phyloP scores from a whole-genome alignment of 2,888 invertebrate genomes.

The Nomada ruficornis region DNA sequence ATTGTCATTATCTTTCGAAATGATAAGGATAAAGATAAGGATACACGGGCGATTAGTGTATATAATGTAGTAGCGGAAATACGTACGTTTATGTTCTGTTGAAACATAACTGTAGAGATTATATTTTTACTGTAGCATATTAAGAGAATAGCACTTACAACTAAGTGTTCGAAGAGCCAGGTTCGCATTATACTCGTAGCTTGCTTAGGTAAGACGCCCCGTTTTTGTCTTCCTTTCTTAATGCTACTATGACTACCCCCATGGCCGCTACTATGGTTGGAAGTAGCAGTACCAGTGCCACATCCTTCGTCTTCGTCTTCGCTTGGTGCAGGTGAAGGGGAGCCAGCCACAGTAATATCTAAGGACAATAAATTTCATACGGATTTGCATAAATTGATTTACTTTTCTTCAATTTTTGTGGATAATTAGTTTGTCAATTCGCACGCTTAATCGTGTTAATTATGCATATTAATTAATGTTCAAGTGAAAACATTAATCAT shows the following conservation, averaged over 20 bases:
- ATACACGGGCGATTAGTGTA: no score
- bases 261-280: constrained; percentile 85
- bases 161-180: constrained; percentile 98
- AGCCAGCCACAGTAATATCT: constrained; percentile 85
- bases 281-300: constrained; percentile 83
- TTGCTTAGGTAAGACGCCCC: constrained; percentile 97
- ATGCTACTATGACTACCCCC: constrained; percentile 83
- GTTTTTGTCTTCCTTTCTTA: constrained; percentile 89
- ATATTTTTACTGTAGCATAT: no score
- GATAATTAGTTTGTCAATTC: background rate
- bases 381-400: background rate
- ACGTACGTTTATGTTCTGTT: no score
- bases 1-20: background rate
- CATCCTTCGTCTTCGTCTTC: constrained; percentile 83
- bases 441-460: background rate
- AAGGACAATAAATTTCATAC: background rate
- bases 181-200: constrained; percentile 98
- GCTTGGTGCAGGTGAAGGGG: constrained; percentile 87
- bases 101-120: no score
- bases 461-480: background rate
- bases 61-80: no score
- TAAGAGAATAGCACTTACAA: constrained; percentile 87
- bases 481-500: constrained; percentile 26
- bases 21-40: background rate
- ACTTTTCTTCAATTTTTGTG: background rate